Conservation (phyloP, 2,113 vertebrate species). For the Mustela nigripes region DNA sequence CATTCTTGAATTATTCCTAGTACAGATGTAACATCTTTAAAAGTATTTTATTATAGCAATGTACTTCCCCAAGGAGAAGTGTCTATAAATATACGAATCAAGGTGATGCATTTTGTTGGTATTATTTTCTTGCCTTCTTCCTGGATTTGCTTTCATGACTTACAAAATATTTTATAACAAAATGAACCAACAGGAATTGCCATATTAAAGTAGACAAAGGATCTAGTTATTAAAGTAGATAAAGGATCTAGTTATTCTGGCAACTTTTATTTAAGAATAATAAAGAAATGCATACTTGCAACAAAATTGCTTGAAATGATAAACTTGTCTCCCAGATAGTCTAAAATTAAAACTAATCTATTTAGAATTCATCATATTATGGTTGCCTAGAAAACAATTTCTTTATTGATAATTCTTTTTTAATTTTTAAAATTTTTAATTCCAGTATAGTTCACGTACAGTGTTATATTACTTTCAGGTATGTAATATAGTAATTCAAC, state of each 20-base stretch:
- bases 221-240: slow-evolving; percentile 49
- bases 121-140: slow-evolving; percentile 64
- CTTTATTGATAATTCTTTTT: neutral
- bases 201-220: slow-evolving; percentile 35
- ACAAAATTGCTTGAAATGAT: neutral
- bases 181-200: slow-evolving; percentile 10
- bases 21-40: slow-evolving; percentile 62
- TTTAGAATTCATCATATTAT: slow-evolving; percentile 45
- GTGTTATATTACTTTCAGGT: neutral
- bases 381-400: neutral
- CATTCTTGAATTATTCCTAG: slow-evolving; percentile 77
- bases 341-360: slow-evolving; percentile 17
- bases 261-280: neutral
- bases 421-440: neutral
- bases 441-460: neutral
- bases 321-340: neutral
- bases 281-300: slow-evolving; percentile 17
- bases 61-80: slow-evolving; percentile 56
- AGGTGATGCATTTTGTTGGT: slow-evolving; percentile 16
- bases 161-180: slow-evolving; percentile 70
- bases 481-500: neutral
- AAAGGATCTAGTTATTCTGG: slow-evolving; percentile 45
- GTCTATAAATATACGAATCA: slow-evolving; percentile 76
- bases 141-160: slow-evolving; percentile 67
- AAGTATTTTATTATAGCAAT: slow-evolving; percentile 66